phyloP scores from a whole-genome alignment of 2,113 vertebrate species.

The Nansenia antarctica region DNA sequence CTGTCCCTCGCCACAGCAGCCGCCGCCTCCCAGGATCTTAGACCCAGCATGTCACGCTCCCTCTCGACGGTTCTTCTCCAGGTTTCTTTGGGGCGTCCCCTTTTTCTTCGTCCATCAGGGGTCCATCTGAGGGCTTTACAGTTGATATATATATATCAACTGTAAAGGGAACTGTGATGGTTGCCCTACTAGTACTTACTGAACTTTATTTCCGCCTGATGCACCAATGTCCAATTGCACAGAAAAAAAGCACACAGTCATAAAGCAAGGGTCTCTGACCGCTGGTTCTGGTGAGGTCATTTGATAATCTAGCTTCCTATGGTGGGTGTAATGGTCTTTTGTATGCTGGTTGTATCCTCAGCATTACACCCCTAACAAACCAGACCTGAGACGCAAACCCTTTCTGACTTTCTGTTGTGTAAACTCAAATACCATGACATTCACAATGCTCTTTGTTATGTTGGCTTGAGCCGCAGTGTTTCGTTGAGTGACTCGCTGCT shows the following conservation, averaged over 20 bases:
- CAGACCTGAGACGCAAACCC: not conserved
- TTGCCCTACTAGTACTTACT: too few relatives aligned
- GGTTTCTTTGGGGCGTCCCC: too few relatives aligned
- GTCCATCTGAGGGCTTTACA: too few relatives aligned
- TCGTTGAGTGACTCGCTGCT: conserved; percentile 2
- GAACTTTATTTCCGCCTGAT: conserved; percentile 31
- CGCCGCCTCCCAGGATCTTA: too few relatives aligned
- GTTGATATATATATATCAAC: not conserved
- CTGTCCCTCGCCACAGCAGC: too few relatives aligned
- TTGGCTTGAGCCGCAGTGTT: conserved; percentile 1
- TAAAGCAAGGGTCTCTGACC: conserved; percentile 46
- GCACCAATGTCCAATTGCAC: too few relatives aligned
- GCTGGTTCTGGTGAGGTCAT: conserved; percentile 45
- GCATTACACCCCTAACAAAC: not conserved
- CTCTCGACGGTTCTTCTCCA: too few relatives aligned
- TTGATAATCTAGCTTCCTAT: conserved; percentile 30
- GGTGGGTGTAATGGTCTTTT: conserved; percentile 16
- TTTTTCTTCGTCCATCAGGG: too few relatives aligned
- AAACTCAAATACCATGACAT: not conserved
- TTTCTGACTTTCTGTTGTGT: not conserved
- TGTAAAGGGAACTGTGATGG: conserved; percentile 1
- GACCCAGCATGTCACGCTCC: too few relatives aligned
- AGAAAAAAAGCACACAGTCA: too few relatives aligned
- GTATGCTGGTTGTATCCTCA: not conserved
- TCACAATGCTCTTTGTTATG: not conserved